Evolutionary conservation across 2,888 invertebrate species (phyloP).

Genomic region (Antitype chi): DNA sequence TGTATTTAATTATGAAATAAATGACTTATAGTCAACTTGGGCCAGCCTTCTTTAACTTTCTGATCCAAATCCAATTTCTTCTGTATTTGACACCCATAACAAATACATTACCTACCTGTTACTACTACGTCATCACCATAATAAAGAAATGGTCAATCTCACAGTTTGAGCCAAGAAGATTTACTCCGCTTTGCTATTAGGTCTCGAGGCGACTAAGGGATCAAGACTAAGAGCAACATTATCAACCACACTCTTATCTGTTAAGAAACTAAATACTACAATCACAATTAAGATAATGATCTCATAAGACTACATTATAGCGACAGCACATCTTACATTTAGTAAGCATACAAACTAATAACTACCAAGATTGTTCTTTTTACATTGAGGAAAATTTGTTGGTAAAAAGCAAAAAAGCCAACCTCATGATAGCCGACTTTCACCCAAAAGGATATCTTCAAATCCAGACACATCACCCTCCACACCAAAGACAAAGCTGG

Average conservation of each 20-base stretch:
- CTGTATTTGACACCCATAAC: background rate
- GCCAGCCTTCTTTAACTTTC: background rate
- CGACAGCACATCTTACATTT: background rate
- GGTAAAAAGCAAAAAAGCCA: background rate
- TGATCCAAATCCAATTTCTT: no score
- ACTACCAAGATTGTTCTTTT: background rate
- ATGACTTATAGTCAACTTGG: background rate
- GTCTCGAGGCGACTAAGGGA: background rate
- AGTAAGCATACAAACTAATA: background rate
- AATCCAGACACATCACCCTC: background rate
- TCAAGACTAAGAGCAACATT: background rate
- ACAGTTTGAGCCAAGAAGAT: background rate
- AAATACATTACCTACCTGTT: background rate
- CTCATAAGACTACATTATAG: slow-evolving; percentile 8
- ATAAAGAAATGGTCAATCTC: background rate
- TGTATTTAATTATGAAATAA: background rate
- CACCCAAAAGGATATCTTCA: background rate
- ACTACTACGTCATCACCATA: background rate
- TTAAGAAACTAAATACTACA: slow-evolving; percentile 17
- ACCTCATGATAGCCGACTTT: background rate
- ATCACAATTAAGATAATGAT: slow-evolving; percentile 49
- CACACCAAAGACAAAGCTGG: background rate
- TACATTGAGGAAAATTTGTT: background rate
- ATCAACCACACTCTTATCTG: slow-evolving; percentile 27
- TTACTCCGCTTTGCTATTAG: no score